Evolutionary conservation across 2,113 vertebrate genomes (phyloP), one percentile per base, ranked within the genome.

Genomic region (Halcyon senegalensis): DNA sequence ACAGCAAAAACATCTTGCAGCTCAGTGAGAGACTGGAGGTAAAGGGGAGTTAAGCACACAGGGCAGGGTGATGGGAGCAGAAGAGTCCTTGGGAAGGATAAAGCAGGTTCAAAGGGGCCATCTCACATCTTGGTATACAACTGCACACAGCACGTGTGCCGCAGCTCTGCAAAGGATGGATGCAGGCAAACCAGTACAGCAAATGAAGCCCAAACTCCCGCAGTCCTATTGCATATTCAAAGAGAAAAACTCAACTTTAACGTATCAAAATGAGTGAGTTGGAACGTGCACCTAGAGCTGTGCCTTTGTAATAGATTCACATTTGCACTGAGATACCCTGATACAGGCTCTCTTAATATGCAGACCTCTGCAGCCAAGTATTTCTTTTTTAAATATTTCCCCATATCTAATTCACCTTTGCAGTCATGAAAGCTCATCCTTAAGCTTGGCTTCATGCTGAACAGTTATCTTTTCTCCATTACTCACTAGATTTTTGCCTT

Each of bases 401-500:
- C 51, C 15, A 7, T 58, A 86, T 41, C 30, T 64, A 79, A 83
- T 86, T 84, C 41, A 93, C 58, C 28, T 72, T 28, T 58, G 70
- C 37, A 74, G 24, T 58, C 41, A 41, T 18, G 46, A 72, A 55
- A 87, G 44, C 25, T 58, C 24, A 50, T 35, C 28, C n/a, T 30
- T 59, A 85, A 84, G 27, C 68, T 46, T 94, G 79, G 60, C 51
- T 74, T 77, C 59, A 60, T 35, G 58, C 58, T 60, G 41, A 94
- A 91, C 50, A 13, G 9, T 76, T 81, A 39, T 67, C 39, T 87
- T 51, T 66, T 70, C 66, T 59, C 41, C 25, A 35, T 79, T 91
- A 91, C 62, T 89, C 63, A 83, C 31, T 78, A 77, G 64, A 87
- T 75, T 91, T 87, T 92, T 93, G 50, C 64, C 51, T 90, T 94